A percentile compares a stretch with the other conserved stretches of the same genome.
phyloP scores from a whole-genome alignment of 2,797 vertebrate genomes.

The Anas flavirostris region DNA sequence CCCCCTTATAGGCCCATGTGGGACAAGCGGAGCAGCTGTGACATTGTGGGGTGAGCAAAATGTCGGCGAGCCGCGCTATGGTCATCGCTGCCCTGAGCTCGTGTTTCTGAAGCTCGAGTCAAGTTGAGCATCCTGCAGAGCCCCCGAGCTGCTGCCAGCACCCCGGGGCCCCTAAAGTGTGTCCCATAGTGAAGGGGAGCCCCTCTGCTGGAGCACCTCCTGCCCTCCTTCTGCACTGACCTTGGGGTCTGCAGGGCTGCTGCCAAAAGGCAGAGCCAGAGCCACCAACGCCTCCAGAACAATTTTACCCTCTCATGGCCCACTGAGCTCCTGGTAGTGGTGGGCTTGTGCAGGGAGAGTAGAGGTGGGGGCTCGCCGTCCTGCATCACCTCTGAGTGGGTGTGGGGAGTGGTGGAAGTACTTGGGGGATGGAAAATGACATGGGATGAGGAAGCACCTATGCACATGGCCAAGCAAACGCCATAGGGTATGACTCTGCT shows the following conservation, averaged over 20 bases:
- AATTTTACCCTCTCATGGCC: background rate
- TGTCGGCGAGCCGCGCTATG: accelerated
- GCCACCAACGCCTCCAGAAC: accelerated
- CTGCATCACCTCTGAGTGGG: accelerated
- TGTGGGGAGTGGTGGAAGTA: background rate
- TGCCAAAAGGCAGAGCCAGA: accelerated
- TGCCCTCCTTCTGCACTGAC: too few relatives aligned
- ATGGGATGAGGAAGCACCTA: accelerated
- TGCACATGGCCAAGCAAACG: accelerated
- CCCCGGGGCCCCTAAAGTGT: too few relatives aligned
- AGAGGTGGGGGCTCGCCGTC: background rate
- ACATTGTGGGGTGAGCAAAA: background rate
- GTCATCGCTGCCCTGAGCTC: accelerated
- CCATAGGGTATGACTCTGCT: accelerated
- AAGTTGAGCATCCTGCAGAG: background rate
- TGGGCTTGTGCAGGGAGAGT: too few relatives aligned
- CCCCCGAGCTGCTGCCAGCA: background rate
- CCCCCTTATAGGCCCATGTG: accelerated
- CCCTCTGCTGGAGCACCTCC: too few relatives aligned
- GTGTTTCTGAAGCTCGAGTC: accelerated
- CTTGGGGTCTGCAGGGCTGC: too few relatives aligned
- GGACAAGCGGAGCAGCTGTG: background rate
- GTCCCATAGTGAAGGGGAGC: background rate
- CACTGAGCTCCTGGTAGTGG: accelerated
- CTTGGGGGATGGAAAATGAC: background rate